Base-by-base conservation (phyloP, 2,888 invertebrate species). In the Pyrochroa serraticornis region DNA sequence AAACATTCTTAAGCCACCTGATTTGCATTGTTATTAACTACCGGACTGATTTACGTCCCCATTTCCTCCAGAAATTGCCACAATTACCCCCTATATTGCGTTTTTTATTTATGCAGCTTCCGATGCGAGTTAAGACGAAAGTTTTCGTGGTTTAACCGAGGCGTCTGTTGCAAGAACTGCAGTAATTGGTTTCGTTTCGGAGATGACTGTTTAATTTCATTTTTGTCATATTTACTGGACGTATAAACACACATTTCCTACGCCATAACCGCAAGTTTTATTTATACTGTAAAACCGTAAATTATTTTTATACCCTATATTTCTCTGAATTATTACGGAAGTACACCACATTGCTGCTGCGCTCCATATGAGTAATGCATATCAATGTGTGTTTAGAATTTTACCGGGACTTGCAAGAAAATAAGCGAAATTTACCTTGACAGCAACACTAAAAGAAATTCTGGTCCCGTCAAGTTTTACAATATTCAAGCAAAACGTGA, bases 11-110 rank as follows among this genome's bases (percentile, higher is more conserved):
- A 71, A 71, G 67, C 67, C 70, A 67, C 70, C 74, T 73, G 71
- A 76, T 76, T 76, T 76, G 75, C 76, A 76, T 76, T 73, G 74
- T 76, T 75, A 76, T 76, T 75, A 75, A 75, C 71, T 71, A 71
- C 61, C 58, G 55, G 63, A 62, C 63, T 70, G 74, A 74, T 74
- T 73, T 74, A 73, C 71, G 68, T 57, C 58, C 61, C 64, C 52
- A 60, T 63, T 64, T 62, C 50, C 13, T 32, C n/a, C 30, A 49
- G 45, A 54, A 59, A 59, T 59, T 54, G 38, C 54, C 59, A 50
- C 59, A 54, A 42, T 59, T 36, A 42, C 43, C 59, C 45, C 12
- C 39, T 50, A 44, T 42, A 48, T 49, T 47, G 36, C 41, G 47
- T 12, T 34, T 58, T 52, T 58, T 53, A 43, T 54, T 39, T 44